Evolutionary conservation across 2,113 vertebrate genomes (phyloP), one percentile per base, ranked within the genome.

Genomic region (Scortum barcoo): DNA sequence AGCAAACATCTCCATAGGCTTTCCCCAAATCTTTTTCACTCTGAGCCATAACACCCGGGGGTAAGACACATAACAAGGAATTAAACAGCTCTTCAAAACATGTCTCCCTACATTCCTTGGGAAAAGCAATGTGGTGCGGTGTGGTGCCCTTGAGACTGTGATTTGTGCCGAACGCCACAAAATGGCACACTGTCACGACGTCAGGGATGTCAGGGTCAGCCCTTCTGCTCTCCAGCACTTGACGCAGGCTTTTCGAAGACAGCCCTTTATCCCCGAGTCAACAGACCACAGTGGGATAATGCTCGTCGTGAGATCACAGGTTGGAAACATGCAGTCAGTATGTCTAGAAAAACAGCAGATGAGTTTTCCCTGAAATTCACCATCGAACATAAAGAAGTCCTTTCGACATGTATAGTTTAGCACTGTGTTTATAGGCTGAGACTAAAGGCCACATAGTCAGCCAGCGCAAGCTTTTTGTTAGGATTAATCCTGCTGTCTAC

Each of bases 211-310:
- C 81, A 60, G 81, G 89, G 87, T 91, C 89, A 85, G 63, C 68
- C 86, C 22, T 76, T 82, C 70, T 79, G 81, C 84, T 86, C 83
- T 84, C 66, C 84, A 80, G 84, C 79, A 68, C 79, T 68, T 68
- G 63, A 85, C 69, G 44, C 28, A 46, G 53, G 72, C 75, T 75
- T 86, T 91, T 93, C 75, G 83, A 72, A 86, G 74, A 62, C 60
- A 70, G 74, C 76, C 69, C 67, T 90, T 90, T 91, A 91, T 91
- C 87, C 86, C 61, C 4, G 57, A 80, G 78, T 90, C 92, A 91
- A 91, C 88, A 92, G 26, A 80, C 56, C 81, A 66, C 73, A 74
- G 56, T 82, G 61, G 85, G 84, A 88, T 88, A 91, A 91, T 86
- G 68, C 80, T 69, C 73, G 68, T 83, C 73, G 76, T 83, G 84